These are phyloP conservation scores for Megathymus violae DNA, from an alignment of 1,140 invertebrate species.

Conservation along the genomic window DNA sequence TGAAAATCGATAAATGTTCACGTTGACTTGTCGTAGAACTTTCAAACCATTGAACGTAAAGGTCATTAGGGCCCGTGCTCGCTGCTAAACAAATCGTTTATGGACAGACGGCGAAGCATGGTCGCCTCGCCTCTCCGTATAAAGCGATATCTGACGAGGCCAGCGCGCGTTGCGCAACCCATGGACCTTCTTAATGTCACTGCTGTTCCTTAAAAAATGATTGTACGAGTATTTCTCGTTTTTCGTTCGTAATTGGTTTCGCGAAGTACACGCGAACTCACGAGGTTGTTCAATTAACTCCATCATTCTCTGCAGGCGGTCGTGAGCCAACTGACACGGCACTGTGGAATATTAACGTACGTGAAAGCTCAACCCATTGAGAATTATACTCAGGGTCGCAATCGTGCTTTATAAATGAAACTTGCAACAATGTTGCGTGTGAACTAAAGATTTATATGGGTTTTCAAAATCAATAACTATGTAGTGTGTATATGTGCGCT, in stretches of 20 bases:
- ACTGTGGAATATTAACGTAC: constrained; percentile 20
- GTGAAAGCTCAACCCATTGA: constrained; percentile 26
- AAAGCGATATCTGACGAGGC: constrained; percentile 72
- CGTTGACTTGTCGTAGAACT: too few relatives aligned
- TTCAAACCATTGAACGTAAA: constrained; percentile 16
- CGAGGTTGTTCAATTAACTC: constrained; percentile 20
- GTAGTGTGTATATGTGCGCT: too few relatives aligned
- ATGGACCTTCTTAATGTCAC: constrained; percentile 46
- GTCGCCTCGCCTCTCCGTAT: constrained; percentile 71
- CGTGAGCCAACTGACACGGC: constrained; percentile 16
- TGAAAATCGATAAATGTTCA: too few relatives aligned
- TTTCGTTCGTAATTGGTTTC: constrained; percentile 4
- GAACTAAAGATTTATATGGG: neutral
- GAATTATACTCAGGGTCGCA: constrained; percentile 19
- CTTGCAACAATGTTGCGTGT: constrained; percentile 9
- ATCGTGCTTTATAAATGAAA: constrained; percentile 9
- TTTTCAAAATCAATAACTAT: too few relatives aligned
- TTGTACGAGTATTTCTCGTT: constrained; percentile 17
- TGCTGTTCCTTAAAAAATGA: constrained; percentile 12
- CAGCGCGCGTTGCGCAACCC: constrained; percentile 62
- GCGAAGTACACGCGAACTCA: constrained; percentile 4
- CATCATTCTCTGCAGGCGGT: constrained; percentile 18
- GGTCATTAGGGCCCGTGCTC: constrained; percentile 2
- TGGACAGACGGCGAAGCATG: constrained; percentile 40
- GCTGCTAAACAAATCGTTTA: constrained; percentile 19